These are phyloP conservation scores for Schrankia costaestrigalis DNA, from an alignment of 2,888 invertebrate species.

Conservation along the genomic window DNA sequence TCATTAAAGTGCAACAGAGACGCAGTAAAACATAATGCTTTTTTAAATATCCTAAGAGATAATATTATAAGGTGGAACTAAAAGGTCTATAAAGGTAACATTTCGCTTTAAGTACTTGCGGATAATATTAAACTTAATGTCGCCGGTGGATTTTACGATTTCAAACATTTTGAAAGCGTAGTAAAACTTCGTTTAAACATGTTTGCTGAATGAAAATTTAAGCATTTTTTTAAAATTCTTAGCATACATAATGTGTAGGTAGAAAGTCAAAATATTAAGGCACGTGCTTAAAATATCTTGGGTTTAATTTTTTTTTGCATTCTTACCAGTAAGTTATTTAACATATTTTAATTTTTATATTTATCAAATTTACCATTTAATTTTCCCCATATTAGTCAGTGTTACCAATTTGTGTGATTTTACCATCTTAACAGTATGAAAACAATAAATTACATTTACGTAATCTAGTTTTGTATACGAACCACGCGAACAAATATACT, in stretches of 20 bases:
- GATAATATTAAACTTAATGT: slow-evolving; percentile 40
- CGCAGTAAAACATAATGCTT: slow-evolving; percentile 3
- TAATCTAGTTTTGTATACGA: too few species aligned
- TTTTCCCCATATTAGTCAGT: too few species aligned
- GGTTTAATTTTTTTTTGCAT: too few species aligned
- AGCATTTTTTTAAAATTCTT: slow-evolving; percentile 1
- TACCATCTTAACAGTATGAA: too few species aligned
- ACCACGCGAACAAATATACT: too few species aligned
- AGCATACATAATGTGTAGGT: too few species aligned
- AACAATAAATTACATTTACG: too few species aligned
- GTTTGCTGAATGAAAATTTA: slow-evolving; percentile 9
- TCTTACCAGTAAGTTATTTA: too few species aligned
- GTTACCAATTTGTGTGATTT: too few species aligned
- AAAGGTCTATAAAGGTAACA: slow-evolving; percentile 38
- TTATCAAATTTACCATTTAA: too few species aligned
- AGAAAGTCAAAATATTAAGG: not conserved
- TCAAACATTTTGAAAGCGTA: slow-evolving; percentile 38
- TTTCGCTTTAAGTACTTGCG: slow-evolving; percentile 29
- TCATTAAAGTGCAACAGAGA: not conserved
- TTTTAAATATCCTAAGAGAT: slow-evolving; percentile 18
- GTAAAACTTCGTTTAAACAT: slow-evolving; percentile 42
- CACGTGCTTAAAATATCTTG: too few species aligned
- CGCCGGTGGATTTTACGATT: slow-evolving; percentile 42
- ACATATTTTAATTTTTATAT: too few species aligned
- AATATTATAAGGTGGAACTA: slow-evolving; percentile 32